phyloP scores from a whole-genome alignment of 2,797 vertebrate species.

The Avahi laniger region DNA sequence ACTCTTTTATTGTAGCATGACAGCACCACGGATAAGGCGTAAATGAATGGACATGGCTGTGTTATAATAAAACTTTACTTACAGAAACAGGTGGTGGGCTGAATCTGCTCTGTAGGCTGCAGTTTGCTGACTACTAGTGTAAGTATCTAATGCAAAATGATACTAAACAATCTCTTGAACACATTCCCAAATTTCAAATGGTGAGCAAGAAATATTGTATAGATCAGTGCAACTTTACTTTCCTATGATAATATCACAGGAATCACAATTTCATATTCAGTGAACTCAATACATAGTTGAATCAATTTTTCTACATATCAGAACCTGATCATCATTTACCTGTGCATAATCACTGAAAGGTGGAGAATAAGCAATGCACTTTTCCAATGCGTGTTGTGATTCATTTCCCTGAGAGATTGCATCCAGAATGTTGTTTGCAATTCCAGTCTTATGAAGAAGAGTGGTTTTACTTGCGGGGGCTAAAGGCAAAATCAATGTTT shows the following conservation, averaged over 20 bases:
- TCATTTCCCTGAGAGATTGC: slow-evolving; percentile 85
- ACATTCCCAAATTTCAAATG: not conserved
- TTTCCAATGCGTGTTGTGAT: slow-evolving; percentile 88
- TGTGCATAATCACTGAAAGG: slow-evolving; percentile 90
- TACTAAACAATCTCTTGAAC: not conserved
- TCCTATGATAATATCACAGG: not conserved
- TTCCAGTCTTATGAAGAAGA: slow-evolving; percentile 84
- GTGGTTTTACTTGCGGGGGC: slow-evolving; percentile 88
- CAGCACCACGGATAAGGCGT: not conserved
- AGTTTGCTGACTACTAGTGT: not conserved
- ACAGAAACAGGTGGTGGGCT: not conserved
- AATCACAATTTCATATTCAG: not conserved
- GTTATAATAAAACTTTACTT: not conserved
- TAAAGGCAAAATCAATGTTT: slow-evolving; percentile 53
- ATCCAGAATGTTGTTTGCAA: slow-evolving; percentile 83
- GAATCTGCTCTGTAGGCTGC: not conserved
- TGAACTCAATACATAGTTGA: not conserved
- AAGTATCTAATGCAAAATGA: not conserved
- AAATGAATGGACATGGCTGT: not conserved
- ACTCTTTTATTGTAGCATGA: not conserved
- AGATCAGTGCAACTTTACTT: not conserved
- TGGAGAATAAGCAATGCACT: slow-evolving; percentile 88
- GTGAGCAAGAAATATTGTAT: not conserved
- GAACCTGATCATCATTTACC: slow-evolving; percentile 74
- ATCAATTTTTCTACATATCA: not conserved